A percentile compares a stretch with the other conserved stretches of the same genome.
Evolutionary conservation across 2,888 invertebrate genomes (phyloP).

Genomic region (Folsomia candida): DNA sequence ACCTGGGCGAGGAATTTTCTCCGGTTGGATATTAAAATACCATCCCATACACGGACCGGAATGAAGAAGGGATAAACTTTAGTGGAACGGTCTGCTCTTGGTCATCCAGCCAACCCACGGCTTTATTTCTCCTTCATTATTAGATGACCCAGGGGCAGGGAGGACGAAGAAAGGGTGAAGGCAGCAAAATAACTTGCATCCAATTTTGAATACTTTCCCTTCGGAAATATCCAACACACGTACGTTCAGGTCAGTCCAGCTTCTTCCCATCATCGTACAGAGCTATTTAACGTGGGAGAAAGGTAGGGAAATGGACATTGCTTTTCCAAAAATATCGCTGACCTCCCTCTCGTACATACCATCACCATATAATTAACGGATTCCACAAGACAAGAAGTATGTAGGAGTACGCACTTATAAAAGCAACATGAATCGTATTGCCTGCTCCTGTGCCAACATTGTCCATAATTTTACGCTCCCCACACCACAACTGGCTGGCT

Average conservation of each 20-base stretch:
- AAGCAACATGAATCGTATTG: not conserved
- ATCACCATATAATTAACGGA: constrained; percentile 40
- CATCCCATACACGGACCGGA: not conserved
- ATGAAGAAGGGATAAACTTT: not conserved
- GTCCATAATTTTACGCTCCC: too few species aligned
- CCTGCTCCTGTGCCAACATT: too few species aligned
- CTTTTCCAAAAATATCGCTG: too few species aligned
- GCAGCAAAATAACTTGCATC: constrained; percentile 2
- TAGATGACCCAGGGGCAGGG: constrained; percentile 50
- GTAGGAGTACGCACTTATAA: not conserved
- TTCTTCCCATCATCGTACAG: too few species aligned
- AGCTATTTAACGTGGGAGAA: too few species aligned
- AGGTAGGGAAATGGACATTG: too few species aligned
- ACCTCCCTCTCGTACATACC: too few species aligned
- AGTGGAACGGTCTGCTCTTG: constrained; percentile 32
- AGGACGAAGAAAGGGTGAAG: constrained; percentile 9
- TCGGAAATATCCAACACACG: constrained; percentile 41
- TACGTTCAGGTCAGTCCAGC: too few species aligned
- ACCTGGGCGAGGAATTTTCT: not conserved
- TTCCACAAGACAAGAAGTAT: constrained; percentile 25
- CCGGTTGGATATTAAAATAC: not conserved
- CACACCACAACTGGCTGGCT: too few species aligned
- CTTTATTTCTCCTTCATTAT: constrained; percentile 51
- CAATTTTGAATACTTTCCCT: too few species aligned
- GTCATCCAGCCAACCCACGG: constrained; percentile 46